These are phyloP conservation scores for Ctenosaura bakeri DNA, from an alignment of 2,797 vertebrate species.

Conservation along the genomic window DNA sequence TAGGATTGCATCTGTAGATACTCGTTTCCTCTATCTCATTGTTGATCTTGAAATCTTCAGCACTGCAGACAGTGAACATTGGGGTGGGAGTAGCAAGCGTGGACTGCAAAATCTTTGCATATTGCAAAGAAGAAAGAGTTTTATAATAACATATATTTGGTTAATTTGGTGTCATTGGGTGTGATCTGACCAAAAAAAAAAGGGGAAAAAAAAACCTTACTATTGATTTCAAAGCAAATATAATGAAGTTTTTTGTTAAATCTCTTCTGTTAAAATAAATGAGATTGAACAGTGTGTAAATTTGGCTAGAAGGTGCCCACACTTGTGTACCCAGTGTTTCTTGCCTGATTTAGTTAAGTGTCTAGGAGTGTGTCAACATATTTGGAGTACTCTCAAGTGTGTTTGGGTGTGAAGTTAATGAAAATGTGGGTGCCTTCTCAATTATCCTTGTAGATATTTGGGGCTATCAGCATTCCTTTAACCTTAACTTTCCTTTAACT, in stretches of 20 bases:
- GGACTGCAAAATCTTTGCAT: neutral
- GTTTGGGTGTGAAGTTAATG: neutral
- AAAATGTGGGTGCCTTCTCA: neutral
- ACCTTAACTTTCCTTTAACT: conserved; percentile 16
- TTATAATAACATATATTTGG: neutral
- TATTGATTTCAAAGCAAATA: neutral
- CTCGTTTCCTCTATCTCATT: neutral
- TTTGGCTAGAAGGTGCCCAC: neutral
- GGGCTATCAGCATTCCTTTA: conserved; percentile 11
- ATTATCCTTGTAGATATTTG: neutral
- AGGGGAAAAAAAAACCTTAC: neutral
- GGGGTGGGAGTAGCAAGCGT: too few relatives aligned
- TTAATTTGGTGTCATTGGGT: neutral
- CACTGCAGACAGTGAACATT: neutral
- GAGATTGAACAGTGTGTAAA: neutral
- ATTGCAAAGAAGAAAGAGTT: neutral
- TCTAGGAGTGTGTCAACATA: too few relatives aligned
- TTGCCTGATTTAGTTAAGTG: neutral
- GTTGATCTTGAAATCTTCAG: neutral
- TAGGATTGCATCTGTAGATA: neutral
- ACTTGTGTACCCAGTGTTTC: neutral
- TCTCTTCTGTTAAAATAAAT: neutral
- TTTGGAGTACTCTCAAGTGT: too few relatives aligned
- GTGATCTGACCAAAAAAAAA: neutral
- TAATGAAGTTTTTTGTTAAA: neutral